phyloP scores from a whole-genome alignment of 1,140 invertebrate species.

The Solenopsis invicta region DNA sequence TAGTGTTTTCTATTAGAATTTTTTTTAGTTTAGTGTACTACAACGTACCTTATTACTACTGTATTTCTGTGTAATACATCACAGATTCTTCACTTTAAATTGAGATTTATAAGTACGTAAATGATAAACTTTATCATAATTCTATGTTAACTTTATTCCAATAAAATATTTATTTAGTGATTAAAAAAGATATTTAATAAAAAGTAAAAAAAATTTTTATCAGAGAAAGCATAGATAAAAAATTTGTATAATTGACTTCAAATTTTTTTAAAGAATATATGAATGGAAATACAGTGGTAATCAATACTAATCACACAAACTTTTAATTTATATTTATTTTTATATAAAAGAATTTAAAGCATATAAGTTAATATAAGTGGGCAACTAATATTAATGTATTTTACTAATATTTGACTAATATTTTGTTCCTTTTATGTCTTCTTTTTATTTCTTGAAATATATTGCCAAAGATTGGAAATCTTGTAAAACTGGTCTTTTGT shows the following conservation, averaged over 20 bases:
- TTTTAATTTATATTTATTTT: constrained; percentile 33
- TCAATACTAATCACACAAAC: neutral
- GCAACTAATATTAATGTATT: neutral
- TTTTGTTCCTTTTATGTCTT: constrained; percentile 13
- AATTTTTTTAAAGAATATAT: neutral
- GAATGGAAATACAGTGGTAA: constrained; percentile 3
- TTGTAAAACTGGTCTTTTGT: neutral
- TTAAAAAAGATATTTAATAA: neutral
- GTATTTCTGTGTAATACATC: neutral
- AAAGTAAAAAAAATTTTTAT: constrained; percentile 19
- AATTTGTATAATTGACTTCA: neutral
- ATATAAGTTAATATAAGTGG: neutral
- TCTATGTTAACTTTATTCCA: neutral
- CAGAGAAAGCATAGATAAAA: neutral
- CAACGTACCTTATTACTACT: neutral
- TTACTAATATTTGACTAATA: constrained; percentile 22
- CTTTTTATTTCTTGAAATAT: neutral
- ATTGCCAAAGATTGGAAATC: neutral
- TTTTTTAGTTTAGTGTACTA: constrained; percentile 38
- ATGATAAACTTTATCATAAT: neutral
- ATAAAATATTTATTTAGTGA: neutral
- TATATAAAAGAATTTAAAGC: constrained; percentile 5
- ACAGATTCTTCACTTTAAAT: constrained; percentile 4
- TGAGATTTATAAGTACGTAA: neutral
- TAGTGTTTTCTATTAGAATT: constrained; percentile 2